Conservation (phyloP, 1,140 invertebrate genomes). For the Danaus melanippus region DNA sequence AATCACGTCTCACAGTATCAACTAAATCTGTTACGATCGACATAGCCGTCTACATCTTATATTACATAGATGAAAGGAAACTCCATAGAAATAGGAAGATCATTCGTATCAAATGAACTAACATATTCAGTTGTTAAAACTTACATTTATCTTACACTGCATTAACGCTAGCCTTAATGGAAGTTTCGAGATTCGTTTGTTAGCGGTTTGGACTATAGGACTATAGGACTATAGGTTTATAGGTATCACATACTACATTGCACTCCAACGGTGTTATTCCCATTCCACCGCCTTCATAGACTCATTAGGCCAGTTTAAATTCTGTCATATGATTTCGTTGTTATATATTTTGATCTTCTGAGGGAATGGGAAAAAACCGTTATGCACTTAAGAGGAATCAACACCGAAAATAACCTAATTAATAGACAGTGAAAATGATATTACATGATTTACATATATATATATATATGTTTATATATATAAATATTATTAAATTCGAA, state of each 20-base stretch:
- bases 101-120: slow-evolving; percentile 59
- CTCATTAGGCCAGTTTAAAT: slow-evolving; percentile 9
- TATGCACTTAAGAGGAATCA: slow-evolving; percentile 63
- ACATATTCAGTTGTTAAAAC: slow-evolving; percentile 34
- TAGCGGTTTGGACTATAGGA: too few relatives aligned
- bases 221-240: slow-evolving; percentile 44
- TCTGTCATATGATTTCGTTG: too few relatives aligned
- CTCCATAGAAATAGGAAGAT: slow-evolving; percentile 61
- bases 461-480: too few relatives aligned
- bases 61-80: slow-evolving; percentile 67
- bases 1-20: slow-evolving; percentile 40
- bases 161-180: slow-evolving; percentile 61
- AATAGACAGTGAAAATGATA: slow-evolving; percentile 70
- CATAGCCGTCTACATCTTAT: slow-evolving; percentile 66
- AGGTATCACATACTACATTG: slow-evolving; percentile 66
- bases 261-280: slow-evolving; percentile 41
- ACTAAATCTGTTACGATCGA: slow-evolving; percentile 67
- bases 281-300: slow-evolving; percentile 28
- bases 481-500: slow-evolving; percentile 58
- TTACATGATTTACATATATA: slow-evolving; percentile 51
- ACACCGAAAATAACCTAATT: slow-evolving; percentile 68
- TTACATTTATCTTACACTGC: slow-evolving; percentile 66
- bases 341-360: too few relatives aligned
- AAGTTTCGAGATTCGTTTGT: slow-evolving; percentile 35
- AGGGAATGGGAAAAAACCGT: slow-evolving; percentile 56